Percentiles rank a stretch among this genome's conserved stretches.
These are phyloP conservation scores for Loripinus fragilis DNA, from an alignment of 2,888 invertebrate genomes.

Conservation along the genomic window DNA sequence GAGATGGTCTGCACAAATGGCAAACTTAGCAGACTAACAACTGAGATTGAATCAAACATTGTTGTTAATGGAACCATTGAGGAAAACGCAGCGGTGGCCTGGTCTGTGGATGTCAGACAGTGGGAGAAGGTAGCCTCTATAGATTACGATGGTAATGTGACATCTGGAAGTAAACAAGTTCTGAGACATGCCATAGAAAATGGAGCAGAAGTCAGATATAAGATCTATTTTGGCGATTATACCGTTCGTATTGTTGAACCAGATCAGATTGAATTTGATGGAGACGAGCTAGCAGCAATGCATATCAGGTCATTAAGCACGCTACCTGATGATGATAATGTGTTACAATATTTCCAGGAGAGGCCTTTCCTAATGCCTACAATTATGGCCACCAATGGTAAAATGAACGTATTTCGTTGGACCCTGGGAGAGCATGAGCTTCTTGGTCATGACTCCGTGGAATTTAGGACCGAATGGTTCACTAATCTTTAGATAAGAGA, in stretches of 20 bases:
- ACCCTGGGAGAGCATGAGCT: slow-evolving; percentile 28
- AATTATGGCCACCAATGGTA: slow-evolving; percentile 20
- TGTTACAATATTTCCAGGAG: slow-evolving; percentile 25
- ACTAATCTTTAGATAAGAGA: no score
- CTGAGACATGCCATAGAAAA: slow-evolving; percentile 23
- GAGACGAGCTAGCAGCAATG: slow-evolving; percentile 22
- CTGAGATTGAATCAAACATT: no score
- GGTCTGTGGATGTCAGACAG: slow-evolving; percentile 1
- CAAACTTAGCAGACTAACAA: no score
- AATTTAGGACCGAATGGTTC: neutral
- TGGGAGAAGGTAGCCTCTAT: slow-evolving; percentile 27
- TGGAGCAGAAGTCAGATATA: slow-evolving; percentile 33
- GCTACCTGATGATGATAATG: neutral
- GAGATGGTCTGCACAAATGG: no score
- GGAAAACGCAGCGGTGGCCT: no score
- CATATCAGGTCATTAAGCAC: slow-evolving; percentile 27
- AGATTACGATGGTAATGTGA: neutral
- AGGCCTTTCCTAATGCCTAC: slow-evolving; percentile 38
- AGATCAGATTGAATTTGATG: no score
- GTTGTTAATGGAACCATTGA: no score
- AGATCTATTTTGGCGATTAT: no score
- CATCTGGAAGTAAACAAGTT: slow-evolving; percentile 24
- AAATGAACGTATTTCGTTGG: slow-evolving; percentile 31
- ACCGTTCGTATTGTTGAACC: no score
- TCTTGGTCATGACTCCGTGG: slow-evolving; percentile 15